Evolutionary conservation across 2,113 vertebrate species (phyloP).

Genomic region (Glaucidium brasilianum): DNA sequence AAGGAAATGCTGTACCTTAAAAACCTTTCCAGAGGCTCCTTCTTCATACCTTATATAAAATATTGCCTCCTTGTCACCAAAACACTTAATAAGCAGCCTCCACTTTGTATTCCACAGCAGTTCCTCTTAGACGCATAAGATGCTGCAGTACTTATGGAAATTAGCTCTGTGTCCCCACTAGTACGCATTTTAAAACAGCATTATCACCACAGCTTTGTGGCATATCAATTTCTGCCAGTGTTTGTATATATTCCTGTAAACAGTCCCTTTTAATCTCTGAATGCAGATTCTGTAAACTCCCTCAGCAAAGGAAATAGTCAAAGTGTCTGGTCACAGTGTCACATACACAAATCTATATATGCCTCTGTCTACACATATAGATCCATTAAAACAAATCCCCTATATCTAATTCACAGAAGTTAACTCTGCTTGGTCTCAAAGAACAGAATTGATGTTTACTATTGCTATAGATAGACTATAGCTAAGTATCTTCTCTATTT

Average conservation of each 20-base stretch:
- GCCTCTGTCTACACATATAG: neutral
- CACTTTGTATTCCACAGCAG: conserved; percentile 10
- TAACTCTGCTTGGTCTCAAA: neutral
- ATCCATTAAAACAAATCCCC: conserved; percentile 4
- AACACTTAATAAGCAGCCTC: conserved; percentile 23
- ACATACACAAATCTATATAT: neutral
- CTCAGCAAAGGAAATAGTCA: conserved; percentile 4
- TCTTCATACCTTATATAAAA: neutral
- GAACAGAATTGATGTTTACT: neutral
- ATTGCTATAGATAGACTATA: neutral
- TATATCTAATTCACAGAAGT: neutral
- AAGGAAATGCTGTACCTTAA: neutral
- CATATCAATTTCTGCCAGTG: neutral
- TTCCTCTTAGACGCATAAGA: conserved; percentile 19
- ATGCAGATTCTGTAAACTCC: neutral
- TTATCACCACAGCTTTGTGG: conserved; percentile 9
- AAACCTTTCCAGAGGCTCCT: neutral
- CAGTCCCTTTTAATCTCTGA: conserved; percentile 34
- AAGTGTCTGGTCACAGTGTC: neutral
- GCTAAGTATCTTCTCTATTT: neutral
- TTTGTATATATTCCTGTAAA: conserved; percentile 11
- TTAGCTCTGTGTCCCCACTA: conserved; percentile 21
- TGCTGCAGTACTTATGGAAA: conserved; percentile 34
- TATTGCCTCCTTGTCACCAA: neutral
- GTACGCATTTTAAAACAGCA: conserved; percentile 32